A percentile compares a stretch with the other conserved stretches of the same genome.
These are phyloP conservation scores for Melanargia galathea DNA, from an alignment of 2,888 invertebrate genomes.

Conservation along the genomic window DNA sequence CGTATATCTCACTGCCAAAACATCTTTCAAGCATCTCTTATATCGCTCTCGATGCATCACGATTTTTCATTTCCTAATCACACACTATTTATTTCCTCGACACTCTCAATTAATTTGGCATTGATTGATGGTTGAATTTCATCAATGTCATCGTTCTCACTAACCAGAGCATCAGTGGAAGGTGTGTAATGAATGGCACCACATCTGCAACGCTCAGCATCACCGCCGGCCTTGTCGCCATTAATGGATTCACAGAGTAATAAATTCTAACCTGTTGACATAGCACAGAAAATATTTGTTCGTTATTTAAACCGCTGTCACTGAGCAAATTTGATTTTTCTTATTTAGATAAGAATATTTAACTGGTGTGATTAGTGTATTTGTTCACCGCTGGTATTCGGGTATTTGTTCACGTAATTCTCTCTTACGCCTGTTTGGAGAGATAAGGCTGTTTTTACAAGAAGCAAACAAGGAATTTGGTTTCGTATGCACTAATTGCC, in stretches of 20 bases:
- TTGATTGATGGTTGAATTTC: conserved; percentile 41
- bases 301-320: conserved; percentile 69
- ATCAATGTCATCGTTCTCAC: conserved; percentile 32
- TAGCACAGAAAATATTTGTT: conserved; percentile 66
- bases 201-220: conserved; percentile 35
- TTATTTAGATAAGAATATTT: conserved; percentile 73
- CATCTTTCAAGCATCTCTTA: conserved; percentile 46
- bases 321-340: conserved; percentile 67
- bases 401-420: conserved; percentile 54
- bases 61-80: conserved; percentile 44
- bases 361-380: conserved; percentile 69
- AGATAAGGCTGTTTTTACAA: conserved; percentile 58
- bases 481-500: conserved; percentile 42
- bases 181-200: conserved; percentile 39
- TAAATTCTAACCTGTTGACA: conserved; percentile 72
- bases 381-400: conserved; percentile 56
- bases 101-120: conserved; percentile 37
- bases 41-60: conserved; percentile 32
- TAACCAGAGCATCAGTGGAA: conserved; percentile 48
- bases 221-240: conserved; percentile 46
- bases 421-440: conserved; percentile 49
- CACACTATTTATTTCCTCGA: conserved; percentile 40
- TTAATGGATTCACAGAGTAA: conserved; percentile 58
- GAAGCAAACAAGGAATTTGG: conserved; percentile 55
- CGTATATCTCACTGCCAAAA: conserved; percentile 58